Evolutionary conservation across 2,797 vertebrate genomes (phyloP), one percentile per base, ranked within the genome.

Genomic region (Pteronotus mesoamericanus): DNA sequence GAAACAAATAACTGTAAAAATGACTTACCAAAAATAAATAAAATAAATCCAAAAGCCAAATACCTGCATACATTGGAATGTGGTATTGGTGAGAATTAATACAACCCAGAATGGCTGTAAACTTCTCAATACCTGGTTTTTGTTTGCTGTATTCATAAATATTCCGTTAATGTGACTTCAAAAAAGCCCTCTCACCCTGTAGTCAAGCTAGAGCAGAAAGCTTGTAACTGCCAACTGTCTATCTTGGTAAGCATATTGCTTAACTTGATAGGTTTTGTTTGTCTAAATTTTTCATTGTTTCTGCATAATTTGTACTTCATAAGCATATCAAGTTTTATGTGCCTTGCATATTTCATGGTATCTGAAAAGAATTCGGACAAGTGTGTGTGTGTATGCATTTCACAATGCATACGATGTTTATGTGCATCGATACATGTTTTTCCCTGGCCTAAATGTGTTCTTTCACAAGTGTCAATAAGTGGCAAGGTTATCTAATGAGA

Each of bases 281-380:
- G 97, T 98, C 97, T 96, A 97, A 96, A 97, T 97, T 96, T 97
- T 98, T 88, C 98, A 98, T 98, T 98, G 98, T 98, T 98, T 98
- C 96, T 98, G 94, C 94, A 95, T 96, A 96, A 97, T 96, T 89
- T 96, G 96, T 98, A 98, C 96, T 97, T 98, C 98, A 98, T 97
- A 92, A 98, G 97, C 97, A 98, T 97, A 98, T 59, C 94, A 55
- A 98, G 96, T 98, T 97, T 98, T 97, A 96, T 98, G 94, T 98
- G 97, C 98, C 98, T 98, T 98, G 97, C 97, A 97, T 98, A 97
- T 97, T 96, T 97, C 96, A 96, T 93, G 96, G 96, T 97, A 96
- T 96, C 64, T 85, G 64, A 86, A 86, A 95, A 88, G 34, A 89
- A 94, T 87, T 89, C 86, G 92, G 95, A 94, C 88, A 51, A 24